phyloP scores from a whole-genome alignment of 2,888 invertebrate species.

The Notodonta ziczac region DNA sequence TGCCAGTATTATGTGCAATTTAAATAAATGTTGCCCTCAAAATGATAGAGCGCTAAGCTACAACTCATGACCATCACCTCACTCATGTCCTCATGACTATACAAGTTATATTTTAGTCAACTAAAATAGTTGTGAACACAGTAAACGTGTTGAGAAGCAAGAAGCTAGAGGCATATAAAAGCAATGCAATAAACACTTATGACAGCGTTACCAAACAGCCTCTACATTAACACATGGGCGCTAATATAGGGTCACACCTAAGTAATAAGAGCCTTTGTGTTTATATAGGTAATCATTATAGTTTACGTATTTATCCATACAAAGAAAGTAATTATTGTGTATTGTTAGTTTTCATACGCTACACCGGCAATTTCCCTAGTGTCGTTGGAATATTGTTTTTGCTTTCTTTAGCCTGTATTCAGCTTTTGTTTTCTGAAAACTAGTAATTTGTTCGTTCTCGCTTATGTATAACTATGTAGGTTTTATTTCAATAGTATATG shows the following conservation, averaged over 20 bases:
- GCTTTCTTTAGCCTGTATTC: too few species aligned
- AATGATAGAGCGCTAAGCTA: too few species aligned
- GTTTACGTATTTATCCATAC: neutral
- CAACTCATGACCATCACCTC: too few species aligned
- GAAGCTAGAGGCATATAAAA: constrained; percentile 4
- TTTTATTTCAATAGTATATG: too few species aligned
- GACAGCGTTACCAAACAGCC: neutral
- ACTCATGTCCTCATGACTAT: too few species aligned
- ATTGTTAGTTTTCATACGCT: neutral
- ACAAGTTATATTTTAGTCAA: neutral
- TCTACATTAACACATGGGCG: constrained; percentile 1
- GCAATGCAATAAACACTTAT: neutral
- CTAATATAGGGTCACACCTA: constrained; percentile 2
- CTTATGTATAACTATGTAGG: too few species aligned
- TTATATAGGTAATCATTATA: neutral
- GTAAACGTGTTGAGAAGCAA: constrained; percentile 3
- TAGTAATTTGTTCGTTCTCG: too few species aligned
- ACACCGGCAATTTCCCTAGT: too few species aligned
- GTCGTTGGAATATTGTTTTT: too few species aligned
- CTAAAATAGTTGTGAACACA: neutral
- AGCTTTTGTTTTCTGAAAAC: too few species aligned
- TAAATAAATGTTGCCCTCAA: too few species aligned
- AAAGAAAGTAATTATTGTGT: neutral
- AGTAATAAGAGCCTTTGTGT: constrained; percentile 1
- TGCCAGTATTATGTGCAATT: too few species aligned